Base-by-base conservation (phyloP, 2,113 vertebrate genomes). In the Leuciscus idus region DNA sequence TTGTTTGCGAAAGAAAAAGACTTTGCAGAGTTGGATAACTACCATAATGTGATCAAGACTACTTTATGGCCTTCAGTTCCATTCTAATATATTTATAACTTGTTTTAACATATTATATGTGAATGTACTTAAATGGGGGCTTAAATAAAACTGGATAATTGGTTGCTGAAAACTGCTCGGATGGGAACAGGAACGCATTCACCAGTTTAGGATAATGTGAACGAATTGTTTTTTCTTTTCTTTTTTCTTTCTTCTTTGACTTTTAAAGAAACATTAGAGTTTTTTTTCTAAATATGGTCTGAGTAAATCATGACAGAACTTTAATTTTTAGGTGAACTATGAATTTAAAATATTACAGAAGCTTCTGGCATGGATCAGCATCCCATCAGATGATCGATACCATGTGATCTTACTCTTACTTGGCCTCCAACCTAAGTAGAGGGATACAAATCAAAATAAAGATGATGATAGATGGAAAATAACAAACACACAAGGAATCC, bases 11-110 rank as follows among this genome's bases (percentile, higher is more conserved):
- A 57, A 50, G 50, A 26, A 73, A 73, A 73, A 19, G 26, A 33
- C 17, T 80, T 61, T 43, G 48, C 2, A 39, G 46, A 70, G 81
- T n/a, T 70, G 26, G 19, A 23, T 33, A 70, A 55, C 46, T 66
- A 81, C 79, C 61, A 50, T 70, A 33, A 36, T 83, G 64, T 33
- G 48, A 36, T 68, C 43, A 66, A 13, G 26, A 23, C 50, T 57
- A 75, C 43, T 48, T 28, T 9, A 50, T 50, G 43, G 72, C 39
- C 43, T 48, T 75, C 46, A 26, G 28, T 57, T 2, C 36, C 15
- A n/a, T 33, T 33, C 50, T 50, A 78, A 19, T 17, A 8, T 75
- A 19, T 33, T 23, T 57, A 10, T 33, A 57, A 6, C 50, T 57
- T 57, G 28, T 77, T 55, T 39, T 72, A 72, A 19, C 11, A 0